Base-by-base conservation (phyloP, 2,888 invertebrate genomes). In the Eupithecia centaureata region DNA sequence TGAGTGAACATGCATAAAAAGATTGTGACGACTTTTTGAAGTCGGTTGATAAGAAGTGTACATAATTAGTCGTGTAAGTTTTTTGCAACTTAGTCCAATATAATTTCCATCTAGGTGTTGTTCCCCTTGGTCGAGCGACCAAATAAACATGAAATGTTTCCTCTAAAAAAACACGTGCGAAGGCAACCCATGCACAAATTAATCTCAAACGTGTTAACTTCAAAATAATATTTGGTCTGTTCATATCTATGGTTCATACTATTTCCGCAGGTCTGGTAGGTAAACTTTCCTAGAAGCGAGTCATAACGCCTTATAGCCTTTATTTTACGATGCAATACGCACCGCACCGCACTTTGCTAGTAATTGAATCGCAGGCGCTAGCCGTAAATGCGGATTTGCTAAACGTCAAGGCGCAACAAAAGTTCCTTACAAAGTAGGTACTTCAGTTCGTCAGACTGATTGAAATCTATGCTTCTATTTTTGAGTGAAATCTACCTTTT, bases 331-430 rank as follows among this genome's bases (percentile, higher is more conserved):
- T 88, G 88, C 87, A 88, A 89, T 87, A 90, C 89, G 88, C 88
- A 88, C 86, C 82, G 81, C 76, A 78, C 82, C 84, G 82, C 86
- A 88, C 86, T 90, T 91, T 90, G 90, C 91, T 79, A 82, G 86
- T 90, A 90, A 91, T 90, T 90, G 86, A 90, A 90, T 89, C 76
- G 86, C 89, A 91, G 91, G 91, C 88, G 89, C 81, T 87, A 78
- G 80, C 82, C 82, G 82, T 86, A 86, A 89, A 90, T 80, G 83
- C 77, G 83, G 86, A 85, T 85, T 87, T 85, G 78, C 79, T 74
- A 76, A 78, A 80, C 79, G 78, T 76, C 76, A 79, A 83, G 79
- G 82, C 84, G 84, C 83, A 85, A 81, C 75, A 72, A 73, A 73
- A 70, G 71, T 32, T 32, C 68, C 56, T 67, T 61, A 73, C 79